phyloP scores from a whole-genome alignment of 2,888 invertebrate genomes.

The Anthophora plumipes region DNA sequence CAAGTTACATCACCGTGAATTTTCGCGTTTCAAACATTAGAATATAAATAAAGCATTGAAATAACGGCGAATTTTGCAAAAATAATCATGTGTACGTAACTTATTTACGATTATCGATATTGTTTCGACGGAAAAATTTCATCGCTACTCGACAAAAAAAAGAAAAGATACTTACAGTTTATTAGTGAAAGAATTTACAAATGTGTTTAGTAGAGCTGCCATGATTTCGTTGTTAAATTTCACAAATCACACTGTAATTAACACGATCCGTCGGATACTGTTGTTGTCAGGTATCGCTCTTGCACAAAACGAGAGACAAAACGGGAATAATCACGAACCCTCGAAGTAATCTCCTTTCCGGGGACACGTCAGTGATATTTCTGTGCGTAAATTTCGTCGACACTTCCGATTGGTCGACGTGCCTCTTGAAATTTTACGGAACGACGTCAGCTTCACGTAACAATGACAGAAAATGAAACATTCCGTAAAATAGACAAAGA shows the following conservation, averaged over 20 bases:
- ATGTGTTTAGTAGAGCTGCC: conserved; percentile 88
- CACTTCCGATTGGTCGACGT: conserved; percentile 73
- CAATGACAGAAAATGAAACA: conserved; percentile 50
- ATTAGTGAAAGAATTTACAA: conserved; percentile 89
- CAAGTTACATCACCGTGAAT: conserved; percentile 41
- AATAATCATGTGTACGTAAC: background rate
- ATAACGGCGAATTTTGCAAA: background rate
- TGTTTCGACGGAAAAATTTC: background rate
- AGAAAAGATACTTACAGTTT: conserved; percentile 87
- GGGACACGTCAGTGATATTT: conserved; percentile 84
- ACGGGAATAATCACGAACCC: conserved; percentile 79
- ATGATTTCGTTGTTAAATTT: conserved; percentile 80
- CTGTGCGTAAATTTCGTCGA: conserved; percentile 74
- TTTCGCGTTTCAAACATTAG: background rate
- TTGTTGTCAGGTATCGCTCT: conserved; percentile 58
- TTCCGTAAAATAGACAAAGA: conserved; percentile 21
- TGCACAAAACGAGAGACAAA: conserved; percentile 71
- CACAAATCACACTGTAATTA: conserved; percentile 50
- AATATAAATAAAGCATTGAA: background rate
- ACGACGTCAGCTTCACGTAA: conserved; percentile 74
- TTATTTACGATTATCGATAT: background rate
- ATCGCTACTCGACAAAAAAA: background rate
- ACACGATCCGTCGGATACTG: conserved; percentile 49
- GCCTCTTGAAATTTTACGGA: conserved; percentile 65
- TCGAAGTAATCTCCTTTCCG: conserved; percentile 71